Conservation (phyloP, 2,888 invertebrate species). For the Synergus umbraculus region DNA sequence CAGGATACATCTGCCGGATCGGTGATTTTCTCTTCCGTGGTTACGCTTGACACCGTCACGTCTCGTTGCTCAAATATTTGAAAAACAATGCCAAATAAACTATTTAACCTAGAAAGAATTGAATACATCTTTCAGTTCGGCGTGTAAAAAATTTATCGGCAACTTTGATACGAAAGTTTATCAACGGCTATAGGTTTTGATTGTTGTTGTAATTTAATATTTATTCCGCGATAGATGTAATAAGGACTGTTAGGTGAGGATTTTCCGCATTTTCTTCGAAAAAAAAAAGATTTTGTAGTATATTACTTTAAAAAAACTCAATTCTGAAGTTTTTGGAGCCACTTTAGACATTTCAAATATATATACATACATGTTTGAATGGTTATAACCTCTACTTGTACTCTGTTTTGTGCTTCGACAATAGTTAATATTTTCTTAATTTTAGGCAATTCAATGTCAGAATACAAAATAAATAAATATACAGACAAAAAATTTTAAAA, state of each 20-base stretch:
- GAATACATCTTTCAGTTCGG: not conserved
- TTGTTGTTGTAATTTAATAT: not conserved
- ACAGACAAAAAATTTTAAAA: not conserved
- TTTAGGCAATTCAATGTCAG: not conserved
- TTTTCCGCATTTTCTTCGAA: not conserved
- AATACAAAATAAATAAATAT: not conserved
- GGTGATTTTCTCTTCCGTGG: conserved; percentile 19
- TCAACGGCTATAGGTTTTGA: conserved; percentile 1
- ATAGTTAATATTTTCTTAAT: not conserved
- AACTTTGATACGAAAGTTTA: conserved; percentile 5
- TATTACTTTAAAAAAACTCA: not conserved
- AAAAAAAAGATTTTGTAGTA: not conserved
- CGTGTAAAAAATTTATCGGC: not conserved
- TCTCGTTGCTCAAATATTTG: not conserved
- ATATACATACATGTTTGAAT: not conserved
- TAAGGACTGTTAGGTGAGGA: not conserved
- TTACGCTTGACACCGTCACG: conserved; percentile 12
- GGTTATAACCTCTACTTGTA: conserved; percentile 38
- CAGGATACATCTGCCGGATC: conserved; percentile 25
- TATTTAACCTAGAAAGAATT: conserved; percentile 4
- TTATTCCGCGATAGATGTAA: not conserved
- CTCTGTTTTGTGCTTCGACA: not conserved
- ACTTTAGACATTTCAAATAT: too few relatives aligned
- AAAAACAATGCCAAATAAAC: not conserved
- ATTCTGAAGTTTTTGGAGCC: not conserved